These are phyloP conservation scores for Troides aeacus DNA, from an alignment of 2,888 invertebrate genomes.

Conservation along the genomic window DNA sequence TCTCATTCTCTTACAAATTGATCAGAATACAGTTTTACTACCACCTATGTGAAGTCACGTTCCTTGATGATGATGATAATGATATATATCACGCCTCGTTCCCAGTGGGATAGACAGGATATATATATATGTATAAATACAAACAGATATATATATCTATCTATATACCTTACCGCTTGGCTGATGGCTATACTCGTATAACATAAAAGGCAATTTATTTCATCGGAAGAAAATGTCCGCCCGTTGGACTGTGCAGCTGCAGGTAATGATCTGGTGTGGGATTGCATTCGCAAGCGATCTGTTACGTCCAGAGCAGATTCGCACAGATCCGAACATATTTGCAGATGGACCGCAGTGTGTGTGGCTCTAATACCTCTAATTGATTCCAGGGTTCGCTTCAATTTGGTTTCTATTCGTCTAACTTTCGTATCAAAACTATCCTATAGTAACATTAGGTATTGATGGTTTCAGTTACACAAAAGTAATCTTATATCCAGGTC, in stretches of 20 bases:
- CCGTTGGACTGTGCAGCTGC: constrained; percentile 19
- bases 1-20: no score
- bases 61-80: no score
- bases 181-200: not conserved
- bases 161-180: not conserved
- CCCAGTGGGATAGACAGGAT: no score
- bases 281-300: constrained; percentile 30
- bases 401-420: constrained; percentile 17
- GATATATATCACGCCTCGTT: no score
- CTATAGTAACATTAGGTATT: not conserved
- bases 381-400: constrained; percentile 27
- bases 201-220: constrained; percentile 20
- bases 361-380: constrained; percentile 28
- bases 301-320: constrained; percentile 21
- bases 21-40: no score
- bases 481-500: no score
- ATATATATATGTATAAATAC: no score
- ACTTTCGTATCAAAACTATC: constrained; percentile 7
- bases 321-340: not conserved
- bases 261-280: constrained; percentile 27
- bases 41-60: no score
- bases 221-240: constrained; percentile 17
- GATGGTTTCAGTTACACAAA: not conserved
- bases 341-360: constrained; percentile 1
- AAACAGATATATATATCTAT: no score